Conservation (phyloP, 2,797 vertebrate species). For the Cuculus canorus region DNA sequence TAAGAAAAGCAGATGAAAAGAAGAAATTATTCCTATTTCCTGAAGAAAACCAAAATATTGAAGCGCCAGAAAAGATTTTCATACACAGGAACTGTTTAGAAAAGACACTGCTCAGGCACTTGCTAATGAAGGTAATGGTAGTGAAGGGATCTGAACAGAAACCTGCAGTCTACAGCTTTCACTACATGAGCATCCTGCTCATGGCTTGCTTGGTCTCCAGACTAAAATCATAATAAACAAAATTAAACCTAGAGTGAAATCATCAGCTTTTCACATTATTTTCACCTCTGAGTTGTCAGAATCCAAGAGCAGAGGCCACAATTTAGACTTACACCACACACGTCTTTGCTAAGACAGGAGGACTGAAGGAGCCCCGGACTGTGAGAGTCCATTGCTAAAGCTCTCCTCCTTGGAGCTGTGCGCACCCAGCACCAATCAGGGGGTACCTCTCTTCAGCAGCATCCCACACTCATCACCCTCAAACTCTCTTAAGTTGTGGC, state of each 20-base stretch:
- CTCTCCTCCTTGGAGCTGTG: not conserved
- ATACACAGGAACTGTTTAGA: not conserved
- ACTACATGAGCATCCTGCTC: not conserved
- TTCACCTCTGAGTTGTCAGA: not conserved
- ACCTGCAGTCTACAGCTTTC: not conserved
- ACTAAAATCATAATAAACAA: not conserved
- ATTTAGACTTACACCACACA: not conserved
- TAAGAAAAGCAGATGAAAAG: not conserved
- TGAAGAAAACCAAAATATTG: not conserved
- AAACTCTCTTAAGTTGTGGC: not conserved
- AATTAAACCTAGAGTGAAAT: not conserved
- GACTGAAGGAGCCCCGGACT: not conserved
- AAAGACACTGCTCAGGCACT: not conserved
- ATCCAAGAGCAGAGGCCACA: not conserved
- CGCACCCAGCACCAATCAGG: accelerated
- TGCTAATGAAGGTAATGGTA: not conserved
- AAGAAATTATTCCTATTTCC: not conserved
- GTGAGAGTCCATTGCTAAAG: not conserved
- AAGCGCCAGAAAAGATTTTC: not conserved
- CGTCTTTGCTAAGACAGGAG: not conserved
- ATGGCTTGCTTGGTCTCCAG: not conserved
- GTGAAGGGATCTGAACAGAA: not conserved
- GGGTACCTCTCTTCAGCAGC: not conserved
- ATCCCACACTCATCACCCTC: not conserved
- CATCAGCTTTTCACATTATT: not conserved